Percentiles rank a stretch among this genome's conserved stretches.
Conservation (phyloP, 2,797 vertebrate species). For the Apogon talboti region DNA sequence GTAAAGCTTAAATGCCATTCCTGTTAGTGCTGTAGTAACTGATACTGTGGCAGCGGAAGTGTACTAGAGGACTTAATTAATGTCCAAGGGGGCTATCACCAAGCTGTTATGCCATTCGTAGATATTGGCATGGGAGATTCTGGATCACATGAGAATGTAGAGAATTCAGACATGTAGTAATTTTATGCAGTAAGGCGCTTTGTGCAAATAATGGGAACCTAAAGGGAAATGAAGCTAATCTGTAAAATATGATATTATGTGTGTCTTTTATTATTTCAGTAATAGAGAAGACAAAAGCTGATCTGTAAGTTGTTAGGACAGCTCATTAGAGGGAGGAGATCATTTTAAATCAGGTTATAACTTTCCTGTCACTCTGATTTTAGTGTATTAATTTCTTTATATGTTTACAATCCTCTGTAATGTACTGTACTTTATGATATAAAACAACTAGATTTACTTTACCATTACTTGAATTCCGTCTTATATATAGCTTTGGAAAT, state of each 20-base stretch:
- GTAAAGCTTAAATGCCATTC: conserved; percentile 62
- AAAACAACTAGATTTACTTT: no score
- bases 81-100: conserved; percentile 61
- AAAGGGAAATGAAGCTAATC: conserved; percentile 31
- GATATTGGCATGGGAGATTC: conserved; percentile 43
- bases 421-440: not conserved
- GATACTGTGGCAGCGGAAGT: conserved; percentile 43
- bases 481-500: no score
- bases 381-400: conserved; percentile 15
- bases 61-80: conserved; percentile 68
- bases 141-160: conserved; percentile 46
- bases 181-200: conserved; percentile 32
- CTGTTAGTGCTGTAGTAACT: conserved; percentile 57
- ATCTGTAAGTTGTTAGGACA: conserved; percentile 32
- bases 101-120: conserved; percentile 47
- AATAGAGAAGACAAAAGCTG: conserved; percentile 38
- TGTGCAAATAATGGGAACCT: conserved; percentile 26
- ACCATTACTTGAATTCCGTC: no score
- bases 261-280: not conserved
- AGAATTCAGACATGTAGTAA: conserved; percentile 35
- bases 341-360: conserved; percentile 8
- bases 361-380: conserved; percentile 4
- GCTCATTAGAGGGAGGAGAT: conserved; percentile 19
- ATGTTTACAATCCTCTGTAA: conserved; percentile 27
- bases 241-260: conserved; percentile 16